Evolutionary conservation across 2,888 invertebrate species (phyloP).

Genomic region (Eretmocerus hayati): DNA sequence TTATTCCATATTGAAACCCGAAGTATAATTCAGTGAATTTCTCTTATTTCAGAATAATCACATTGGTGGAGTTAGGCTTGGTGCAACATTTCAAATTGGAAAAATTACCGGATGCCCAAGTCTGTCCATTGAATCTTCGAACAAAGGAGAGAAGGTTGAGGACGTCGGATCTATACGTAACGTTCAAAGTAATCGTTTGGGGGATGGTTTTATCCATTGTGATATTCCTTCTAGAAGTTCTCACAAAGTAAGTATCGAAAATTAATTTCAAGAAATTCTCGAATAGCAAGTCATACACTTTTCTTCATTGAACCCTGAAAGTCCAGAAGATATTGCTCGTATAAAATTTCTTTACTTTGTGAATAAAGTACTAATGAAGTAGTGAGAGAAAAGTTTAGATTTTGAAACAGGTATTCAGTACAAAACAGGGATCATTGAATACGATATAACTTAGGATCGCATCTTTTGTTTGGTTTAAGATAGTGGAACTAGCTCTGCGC

Average conservation of each 20-base stretch:
- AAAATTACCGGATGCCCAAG: constrained; percentile 65
- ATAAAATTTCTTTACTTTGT: too few relatives aligned
- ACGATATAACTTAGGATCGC: too few relatives aligned
- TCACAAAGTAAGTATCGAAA: constrained; percentile 14
- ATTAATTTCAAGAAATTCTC: background rate
- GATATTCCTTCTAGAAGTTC: constrained; percentile 61
- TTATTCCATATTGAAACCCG: too few relatives aligned
- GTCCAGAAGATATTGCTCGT: background rate
- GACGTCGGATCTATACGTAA: constrained; percentile 71
- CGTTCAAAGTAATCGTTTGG: constrained; percentile 66
- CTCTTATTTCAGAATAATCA: constrained; percentile 8
- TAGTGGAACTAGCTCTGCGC: too few relatives aligned
- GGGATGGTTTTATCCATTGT: constrained; percentile 62
- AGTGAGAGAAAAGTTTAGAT: too few relatives aligned
- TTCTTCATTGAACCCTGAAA: background rate
- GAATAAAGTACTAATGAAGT: too few relatives aligned
- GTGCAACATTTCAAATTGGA: constrained; percentile 58
- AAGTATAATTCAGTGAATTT: too few relatives aligned
- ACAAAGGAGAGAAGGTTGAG: constrained; percentile 71
- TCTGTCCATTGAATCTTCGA: constrained; percentile 75
- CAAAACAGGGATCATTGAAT: too few relatives aligned
- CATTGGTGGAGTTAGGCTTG: constrained; percentile 64
- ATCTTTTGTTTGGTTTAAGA: too few relatives aligned
- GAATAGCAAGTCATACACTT: background rate
- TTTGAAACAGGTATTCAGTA: too few relatives aligned